phyloP scores from a whole-genome alignment of 2,888 invertebrate species.

The Tetheella fluctuosa region DNA sequence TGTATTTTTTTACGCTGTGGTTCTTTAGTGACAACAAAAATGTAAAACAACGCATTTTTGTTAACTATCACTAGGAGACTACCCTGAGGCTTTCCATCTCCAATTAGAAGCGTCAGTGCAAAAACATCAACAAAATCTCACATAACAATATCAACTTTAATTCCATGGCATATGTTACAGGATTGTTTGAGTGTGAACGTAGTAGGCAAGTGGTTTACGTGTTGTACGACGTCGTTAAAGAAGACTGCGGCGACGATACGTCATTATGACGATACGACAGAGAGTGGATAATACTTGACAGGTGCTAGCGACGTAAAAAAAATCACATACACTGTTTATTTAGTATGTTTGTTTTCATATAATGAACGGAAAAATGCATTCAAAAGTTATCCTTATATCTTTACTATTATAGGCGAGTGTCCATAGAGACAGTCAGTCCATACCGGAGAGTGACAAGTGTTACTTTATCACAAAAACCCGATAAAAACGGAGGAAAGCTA shows the following conservation, averaged over 20 bases:
- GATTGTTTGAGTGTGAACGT: not conserved
- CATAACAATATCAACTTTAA: constrained; percentile 3
- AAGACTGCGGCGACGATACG: constrained; percentile 46
- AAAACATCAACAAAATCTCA: not conserved
- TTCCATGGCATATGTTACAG: not conserved
- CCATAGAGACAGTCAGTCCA: too few species aligned
- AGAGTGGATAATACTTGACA: not conserved
- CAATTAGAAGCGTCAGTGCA: constrained; percentile 31
- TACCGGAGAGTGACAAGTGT: too few species aligned
- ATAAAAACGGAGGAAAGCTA: too few species aligned
- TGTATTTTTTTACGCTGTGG: too few species aligned
- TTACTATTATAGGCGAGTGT: too few species aligned
- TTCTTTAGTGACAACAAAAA: constrained; percentile 33
- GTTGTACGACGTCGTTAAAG: constrained; percentile 44
- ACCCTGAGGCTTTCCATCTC: constrained; percentile 14
- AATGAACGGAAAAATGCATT: too few species aligned
- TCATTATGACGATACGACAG: constrained; percentile 30
- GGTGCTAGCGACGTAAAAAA: not conserved
- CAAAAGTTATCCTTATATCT: too few species aligned
- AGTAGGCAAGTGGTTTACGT: constrained; percentile 21
- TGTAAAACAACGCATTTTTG: constrained; percentile 32
- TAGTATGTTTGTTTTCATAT: too few species aligned
- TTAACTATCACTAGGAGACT: constrained; percentile 6
- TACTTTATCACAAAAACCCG: too few species aligned
- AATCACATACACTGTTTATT: too few species aligned